Evolutionary conservation across 92 coral and sea anemone species (phyloP).

Genomic region (Metridium senile): DNA sequence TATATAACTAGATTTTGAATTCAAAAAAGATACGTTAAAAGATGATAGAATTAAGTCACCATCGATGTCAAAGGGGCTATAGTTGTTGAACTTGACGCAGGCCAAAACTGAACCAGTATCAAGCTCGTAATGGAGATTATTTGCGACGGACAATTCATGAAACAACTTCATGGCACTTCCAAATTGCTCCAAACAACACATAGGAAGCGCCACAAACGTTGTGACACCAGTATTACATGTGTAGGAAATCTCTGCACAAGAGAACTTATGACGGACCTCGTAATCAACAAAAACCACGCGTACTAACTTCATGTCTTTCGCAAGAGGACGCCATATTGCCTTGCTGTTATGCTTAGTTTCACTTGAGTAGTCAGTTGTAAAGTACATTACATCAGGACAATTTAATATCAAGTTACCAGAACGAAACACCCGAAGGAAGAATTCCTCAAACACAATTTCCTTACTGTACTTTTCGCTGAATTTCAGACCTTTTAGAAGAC

Average conservation of each 20-base stretch:
- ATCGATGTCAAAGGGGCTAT: slow-evolving; percentile 24
- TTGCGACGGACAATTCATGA: slow-evolving; percentile 15
- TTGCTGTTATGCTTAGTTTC: slow-evolving; percentile 22
- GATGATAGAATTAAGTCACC: slow-evolving; percentile 21
- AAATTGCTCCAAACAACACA: slow-evolving; percentile 32
- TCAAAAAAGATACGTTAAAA: slow-evolving; percentile 13
- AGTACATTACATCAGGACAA: slow-evolving; percentile 54
- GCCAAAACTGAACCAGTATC: slow-evolving; percentile 20
- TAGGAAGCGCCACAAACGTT: slow-evolving; percentile 5
- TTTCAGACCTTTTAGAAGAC: background rate
- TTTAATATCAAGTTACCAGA: slow-evolving; percentile 32
- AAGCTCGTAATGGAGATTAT: slow-evolving; percentile 19
- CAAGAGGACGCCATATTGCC: slow-evolving; percentile 31
- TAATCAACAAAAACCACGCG: slow-evolving; percentile 22
- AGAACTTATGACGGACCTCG: slow-evolving; percentile 1
- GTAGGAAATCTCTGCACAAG: slow-evolving; percentile 26
- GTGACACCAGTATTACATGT: background rate
- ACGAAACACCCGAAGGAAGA: too few relatives aligned
- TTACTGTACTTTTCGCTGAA: too few relatives aligned
- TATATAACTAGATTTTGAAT: slow-evolving; percentile 3
- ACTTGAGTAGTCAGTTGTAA: slow-evolving; percentile 38
- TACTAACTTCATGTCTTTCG: slow-evolving; percentile 27
- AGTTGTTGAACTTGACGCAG: slow-evolving; percentile 20
- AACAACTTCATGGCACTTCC: slow-evolving; percentile 23
- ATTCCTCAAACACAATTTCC: too few relatives aligned